Evolutionary conservation across 2,888 invertebrate species (phyloP).

Genomic region (Drosophila leonis): DNA sequence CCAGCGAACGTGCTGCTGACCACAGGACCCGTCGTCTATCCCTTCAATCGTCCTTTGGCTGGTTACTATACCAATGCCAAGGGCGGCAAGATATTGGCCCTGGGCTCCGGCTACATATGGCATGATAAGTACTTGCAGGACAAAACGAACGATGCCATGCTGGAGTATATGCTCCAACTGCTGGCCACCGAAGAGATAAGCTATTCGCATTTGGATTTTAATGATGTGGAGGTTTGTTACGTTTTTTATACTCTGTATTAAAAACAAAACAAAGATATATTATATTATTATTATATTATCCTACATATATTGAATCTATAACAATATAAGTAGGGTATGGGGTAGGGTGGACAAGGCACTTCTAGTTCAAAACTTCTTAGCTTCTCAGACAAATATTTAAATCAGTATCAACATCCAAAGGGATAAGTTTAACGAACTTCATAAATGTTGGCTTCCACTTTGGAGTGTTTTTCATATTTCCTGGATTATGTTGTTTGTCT

Average conservation of each 20-base stretch:
- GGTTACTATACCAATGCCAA: conserved; percentile 90
- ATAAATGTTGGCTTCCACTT: no score
- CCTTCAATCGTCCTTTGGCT: conserved; percentile 95
- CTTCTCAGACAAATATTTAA: background rate
- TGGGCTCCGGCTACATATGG: conserved; percentile 97
- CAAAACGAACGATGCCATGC: conserved; percentile 94
- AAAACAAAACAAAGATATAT: background rate
- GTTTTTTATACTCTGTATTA: background rate
- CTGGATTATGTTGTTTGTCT: no score
- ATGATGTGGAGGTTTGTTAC: conserved; percentile 94
- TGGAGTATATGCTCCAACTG: conserved; percentile 94
- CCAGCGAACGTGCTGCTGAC: conserved; percentile 96
- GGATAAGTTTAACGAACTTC: no score
- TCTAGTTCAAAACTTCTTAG: no score
- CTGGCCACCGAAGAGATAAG: conserved; percentile 89
- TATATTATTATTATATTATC: no score
- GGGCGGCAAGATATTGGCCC: conserved; percentile 90
- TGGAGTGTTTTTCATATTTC: no score
- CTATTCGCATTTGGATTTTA: conserved; percentile 93
- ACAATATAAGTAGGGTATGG: no score
- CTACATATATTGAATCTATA: no score
- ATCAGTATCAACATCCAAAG: background rate
- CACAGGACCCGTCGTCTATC: conserved; percentile 97
- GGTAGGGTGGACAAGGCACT: no score
- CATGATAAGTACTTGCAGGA: conserved; percentile 94